phyloP scores from a whole-genome alignment of 1,140 invertebrate genomes.

The Metopolophium dirhodum region DNA sequence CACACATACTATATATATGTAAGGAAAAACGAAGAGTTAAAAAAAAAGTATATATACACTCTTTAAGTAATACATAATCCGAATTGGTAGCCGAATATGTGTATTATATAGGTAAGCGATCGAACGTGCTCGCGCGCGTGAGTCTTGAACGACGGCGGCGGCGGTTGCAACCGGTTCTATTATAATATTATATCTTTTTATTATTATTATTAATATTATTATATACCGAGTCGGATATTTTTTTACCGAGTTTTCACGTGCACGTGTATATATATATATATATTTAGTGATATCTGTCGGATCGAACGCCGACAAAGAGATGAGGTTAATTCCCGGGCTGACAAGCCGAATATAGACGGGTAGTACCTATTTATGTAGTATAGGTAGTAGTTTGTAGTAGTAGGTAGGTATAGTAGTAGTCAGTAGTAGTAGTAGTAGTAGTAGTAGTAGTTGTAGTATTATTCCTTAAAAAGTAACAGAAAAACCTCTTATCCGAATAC shows the following conservation, averaged over 20 bases:
- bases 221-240: neutral
- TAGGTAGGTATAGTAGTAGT: neutral
- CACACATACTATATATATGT: neutral
- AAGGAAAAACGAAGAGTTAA: neutral
- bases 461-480: conserved; percentile 38
- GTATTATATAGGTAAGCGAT: neutral
- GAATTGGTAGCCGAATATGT: conserved; percentile 52
- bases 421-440: neutral
- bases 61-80: conserved; percentile 53
- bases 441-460: neutral
- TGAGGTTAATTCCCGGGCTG: conserved; percentile 40
- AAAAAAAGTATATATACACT: neutral
- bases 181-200: conserved; percentile 37
- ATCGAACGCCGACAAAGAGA: conserved; percentile 55
- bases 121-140: neutral
- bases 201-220: conserved; percentile 16
- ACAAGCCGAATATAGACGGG: conserved; percentile 43
- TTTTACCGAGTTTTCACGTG: neutral
- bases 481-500: conserved; percentile 23
- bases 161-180: conserved; percentile 50
- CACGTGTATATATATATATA: neutral
- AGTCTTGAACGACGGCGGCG: neutral
- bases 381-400: neutral
- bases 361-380: neutral
- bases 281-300: conserved; percentile 18